phyloP scores from a whole-genome alignment of 2,888 invertebrate genomes.

The Erebia palarica region DNA sequence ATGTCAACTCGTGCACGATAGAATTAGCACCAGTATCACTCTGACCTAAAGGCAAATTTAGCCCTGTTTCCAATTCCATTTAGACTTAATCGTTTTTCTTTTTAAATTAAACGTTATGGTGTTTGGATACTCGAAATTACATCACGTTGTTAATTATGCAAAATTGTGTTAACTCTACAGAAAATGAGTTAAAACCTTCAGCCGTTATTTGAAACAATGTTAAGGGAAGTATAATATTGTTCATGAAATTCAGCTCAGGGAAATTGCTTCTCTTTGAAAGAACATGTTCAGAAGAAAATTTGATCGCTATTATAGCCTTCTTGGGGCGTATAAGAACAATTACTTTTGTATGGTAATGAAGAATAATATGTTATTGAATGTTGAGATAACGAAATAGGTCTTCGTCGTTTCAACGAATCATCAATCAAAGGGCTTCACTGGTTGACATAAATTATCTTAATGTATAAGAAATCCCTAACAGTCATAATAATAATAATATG shows the following conservation, averaged over 20 bases:
- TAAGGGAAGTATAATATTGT: slow-evolving; percentile 66
- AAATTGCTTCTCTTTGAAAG: slow-evolving; percentile 72
- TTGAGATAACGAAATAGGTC: too few relatives aligned
- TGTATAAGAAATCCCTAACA: too few relatives aligned
- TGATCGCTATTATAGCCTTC: slow-evolving; percentile 70
- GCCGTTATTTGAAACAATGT: slow-evolving; percentile 63
- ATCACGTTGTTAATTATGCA: too few relatives aligned
- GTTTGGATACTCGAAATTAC: too few relatives aligned
- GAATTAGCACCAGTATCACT: background rate
- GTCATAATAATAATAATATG: too few relatives aligned
- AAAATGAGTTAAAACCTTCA: slow-evolving; percentile 58
- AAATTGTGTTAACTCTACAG: slow-evolving; percentile 38
- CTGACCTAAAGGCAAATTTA: slow-evolving; percentile 27
- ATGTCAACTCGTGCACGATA: too few relatives aligned
- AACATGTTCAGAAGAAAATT: slow-evolving; percentile 71
- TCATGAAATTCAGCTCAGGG: slow-evolving; percentile 78
- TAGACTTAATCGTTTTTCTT: background rate
- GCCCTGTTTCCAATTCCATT: slow-evolving; percentile 40
- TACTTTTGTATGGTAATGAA: too few relatives aligned
- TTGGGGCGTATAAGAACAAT: slow-evolving; percentile 5
- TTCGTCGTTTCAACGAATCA: too few relatives aligned
- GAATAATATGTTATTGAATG: too few relatives aligned
- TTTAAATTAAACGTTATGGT: too few relatives aligned
- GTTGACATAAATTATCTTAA: too few relatives aligned
- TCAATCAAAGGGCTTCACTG: too few relatives aligned